Conservation (phyloP, 2,888 invertebrate genomes). For the Cepaea hortensis region DNA sequence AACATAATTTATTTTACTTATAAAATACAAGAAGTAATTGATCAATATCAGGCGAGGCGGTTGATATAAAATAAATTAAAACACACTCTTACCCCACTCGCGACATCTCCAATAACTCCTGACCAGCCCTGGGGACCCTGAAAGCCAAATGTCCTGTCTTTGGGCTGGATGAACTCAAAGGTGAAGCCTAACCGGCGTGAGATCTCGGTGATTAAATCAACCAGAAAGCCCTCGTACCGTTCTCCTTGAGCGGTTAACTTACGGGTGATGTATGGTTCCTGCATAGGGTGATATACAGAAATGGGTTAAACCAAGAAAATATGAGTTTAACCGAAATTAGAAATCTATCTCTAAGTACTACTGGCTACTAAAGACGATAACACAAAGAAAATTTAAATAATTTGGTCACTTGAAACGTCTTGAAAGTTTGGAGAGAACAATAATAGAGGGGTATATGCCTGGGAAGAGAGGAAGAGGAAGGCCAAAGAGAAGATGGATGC, state of each 20-base stretch:
- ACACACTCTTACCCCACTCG: constrained; percentile 51
- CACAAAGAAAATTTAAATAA: too few species aligned
- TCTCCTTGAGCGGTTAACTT: constrained; percentile 36
- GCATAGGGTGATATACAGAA: not conserved
- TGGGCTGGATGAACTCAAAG: constrained; percentile 55
- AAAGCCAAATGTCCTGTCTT: constrained; percentile 55
- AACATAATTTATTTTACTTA: too few species aligned
- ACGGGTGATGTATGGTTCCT: constrained; percentile 51
- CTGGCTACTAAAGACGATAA: too few species aligned
- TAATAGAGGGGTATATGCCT: not conserved
- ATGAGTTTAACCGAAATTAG: too few species aligned
- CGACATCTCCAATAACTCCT: constrained; percentile 62
- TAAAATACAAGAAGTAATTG: too few species aligned
- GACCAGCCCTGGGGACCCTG: constrained; percentile 54
- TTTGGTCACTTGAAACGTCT: too few species aligned
- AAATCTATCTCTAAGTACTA: too few species aligned
- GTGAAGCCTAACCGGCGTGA: constrained; percentile 53
- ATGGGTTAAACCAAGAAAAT: not conserved
- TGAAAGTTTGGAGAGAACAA: not conserved
- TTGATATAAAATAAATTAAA: too few species aligned
- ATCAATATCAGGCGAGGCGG: too few species aligned
- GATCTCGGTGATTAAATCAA: constrained; percentile 59
- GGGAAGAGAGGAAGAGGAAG: too few species aligned
- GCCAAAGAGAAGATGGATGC: too few species aligned
- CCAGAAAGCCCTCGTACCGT: constrained; percentile 51